These are phyloP conservation scores for Saccopteryx leptura DNA, from an alignment of 2,113 vertebrate species.

Conservation along the genomic window DNA sequence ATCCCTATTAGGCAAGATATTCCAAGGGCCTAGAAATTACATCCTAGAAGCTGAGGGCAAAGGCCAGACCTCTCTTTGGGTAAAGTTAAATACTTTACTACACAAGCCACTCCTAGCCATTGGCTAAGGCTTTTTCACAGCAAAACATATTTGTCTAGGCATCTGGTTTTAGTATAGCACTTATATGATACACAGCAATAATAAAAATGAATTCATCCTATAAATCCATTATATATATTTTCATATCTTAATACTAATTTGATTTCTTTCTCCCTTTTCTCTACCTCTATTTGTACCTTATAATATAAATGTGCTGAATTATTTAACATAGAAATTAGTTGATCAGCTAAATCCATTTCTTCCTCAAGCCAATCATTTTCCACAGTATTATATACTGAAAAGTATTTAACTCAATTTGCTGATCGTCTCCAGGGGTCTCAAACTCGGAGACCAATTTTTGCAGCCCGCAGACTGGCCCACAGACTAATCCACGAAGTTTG, in stretches of 20 bases:
- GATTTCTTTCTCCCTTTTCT: neutral
- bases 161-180: neutral
- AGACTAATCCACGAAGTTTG: no score
- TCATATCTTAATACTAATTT: neutral
- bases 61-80: neutral
- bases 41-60: neutral
- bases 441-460: no score
- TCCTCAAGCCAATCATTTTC: constrained; percentile 22
- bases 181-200: neutral
- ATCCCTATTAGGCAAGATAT: neutral
- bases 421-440: no score
- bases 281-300: neutral
- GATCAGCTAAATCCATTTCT: neutral
- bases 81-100: neutral
- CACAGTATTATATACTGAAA: constrained; percentile 5
- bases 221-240: neutral
- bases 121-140: neutral
- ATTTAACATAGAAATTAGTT: constrained; percentile 17
- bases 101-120: neutral
- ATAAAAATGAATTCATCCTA: neutral
- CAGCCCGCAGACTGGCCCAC: no score
- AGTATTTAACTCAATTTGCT: constrained; percentile 15
- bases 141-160: constrained; percentile 19
- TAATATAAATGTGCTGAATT: neutral
- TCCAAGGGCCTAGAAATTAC: neutral